Evolutionary conservation across 2,888 invertebrate genomes (phyloP), one percentile per base, ranked within the genome.

Genomic region (Hemicrepidius hirtus): DNA sequence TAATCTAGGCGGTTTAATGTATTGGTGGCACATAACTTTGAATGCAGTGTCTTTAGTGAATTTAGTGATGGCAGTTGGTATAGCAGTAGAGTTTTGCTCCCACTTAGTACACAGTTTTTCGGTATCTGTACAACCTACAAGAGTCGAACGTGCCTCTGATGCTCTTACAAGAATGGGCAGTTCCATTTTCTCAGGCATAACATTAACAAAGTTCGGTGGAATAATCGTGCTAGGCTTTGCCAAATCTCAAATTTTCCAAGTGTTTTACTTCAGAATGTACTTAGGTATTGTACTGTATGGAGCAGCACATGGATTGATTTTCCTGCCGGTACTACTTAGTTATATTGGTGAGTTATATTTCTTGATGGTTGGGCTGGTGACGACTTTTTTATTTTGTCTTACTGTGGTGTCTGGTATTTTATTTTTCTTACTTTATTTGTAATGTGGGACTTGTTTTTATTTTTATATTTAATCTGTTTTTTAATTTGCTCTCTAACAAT

Each of bases 41-140:
- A 99, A 99, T 84, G 99, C 99, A 0, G 95, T 99, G 0, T 98
- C 99, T 0, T 89, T 99, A 4, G 99, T 99, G 70, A 99, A 99
- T 87, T 90, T 99, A 80, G 96, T 96, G 64, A 98, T 96, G 98
- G 97, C 98, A 35, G 95, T 99, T 78, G 99, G 99, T 55, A 99
- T 99, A 77, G 94, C 97, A 13, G 99, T 99, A 44, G 99, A 99
- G 88, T 99, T 99, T 88, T 98, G 98, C 87, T 97, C 98, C 75
- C 99, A 99, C 88, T 89, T 99, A 80, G 97, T 97, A 74, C 95
- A 97, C 86, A 94, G 95, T 72, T 99, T 98, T 88, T 91, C 95
- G 0, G 89, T 94, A 65, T 96, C 96, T 62, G 90, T 93, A 66
- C 90, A 93, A 80, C 89, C 89, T 70, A 90, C 92, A 49, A 90